phyloP scores from a whole-genome alignment of 2,113 vertebrate genomes.

The Barnardius zonarius region DNA sequence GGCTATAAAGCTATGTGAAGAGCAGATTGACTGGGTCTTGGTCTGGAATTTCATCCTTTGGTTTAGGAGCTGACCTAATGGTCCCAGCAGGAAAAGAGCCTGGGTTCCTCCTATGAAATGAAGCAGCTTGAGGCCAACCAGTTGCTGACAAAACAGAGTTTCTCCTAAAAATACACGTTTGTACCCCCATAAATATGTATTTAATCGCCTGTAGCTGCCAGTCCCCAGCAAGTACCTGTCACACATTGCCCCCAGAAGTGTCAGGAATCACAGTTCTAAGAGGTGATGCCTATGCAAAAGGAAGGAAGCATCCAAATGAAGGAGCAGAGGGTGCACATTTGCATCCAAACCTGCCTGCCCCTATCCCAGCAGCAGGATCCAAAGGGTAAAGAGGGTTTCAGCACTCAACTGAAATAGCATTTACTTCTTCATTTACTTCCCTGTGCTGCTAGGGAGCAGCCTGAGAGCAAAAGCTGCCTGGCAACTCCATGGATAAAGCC shows the following conservation, averaged over 20 bases:
- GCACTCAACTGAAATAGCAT: background rate
- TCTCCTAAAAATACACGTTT: background rate
- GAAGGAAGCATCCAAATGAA: background rate
- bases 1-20: background rate
- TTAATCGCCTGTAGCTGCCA: background rate
- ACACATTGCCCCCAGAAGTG: background rate
- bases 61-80: too few relatives aligned
- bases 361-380: background rate
- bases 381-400: too few relatives aligned
- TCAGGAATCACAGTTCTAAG: background rate
- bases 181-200: background rate
- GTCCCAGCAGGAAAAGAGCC: background rate
- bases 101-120: background rate
- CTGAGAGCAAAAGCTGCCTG: background rate
- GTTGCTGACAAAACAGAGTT: background rate
- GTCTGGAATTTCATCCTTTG: background rate
- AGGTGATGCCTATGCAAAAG: background rate
- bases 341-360: background rate
- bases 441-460: background rate
- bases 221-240: background rate
- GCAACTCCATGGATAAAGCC: background rate
- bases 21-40: background rate
- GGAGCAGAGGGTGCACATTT: rapidly evolving
- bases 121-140: background rate
- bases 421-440: too few relatives aligned